Evolutionary conservation across 64 coral and sea anemone genomes (phyloP).

Genomic region (Dendronephthya gigantea): DNA sequence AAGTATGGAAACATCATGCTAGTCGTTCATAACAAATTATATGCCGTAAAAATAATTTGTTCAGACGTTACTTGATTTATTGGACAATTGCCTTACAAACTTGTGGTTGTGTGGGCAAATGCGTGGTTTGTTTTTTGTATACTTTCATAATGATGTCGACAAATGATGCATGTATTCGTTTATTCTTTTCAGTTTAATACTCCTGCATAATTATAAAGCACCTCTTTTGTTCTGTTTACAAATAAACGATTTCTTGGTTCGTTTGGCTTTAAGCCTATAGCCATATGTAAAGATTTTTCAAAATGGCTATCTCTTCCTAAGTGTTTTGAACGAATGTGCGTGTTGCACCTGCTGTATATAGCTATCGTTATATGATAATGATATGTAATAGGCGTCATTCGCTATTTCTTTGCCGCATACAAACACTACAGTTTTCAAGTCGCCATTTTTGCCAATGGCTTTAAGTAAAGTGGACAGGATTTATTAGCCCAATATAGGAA

Average conservation of each 20-base stretch:
- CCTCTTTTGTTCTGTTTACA: background rate
- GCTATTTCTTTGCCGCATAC: background rate
- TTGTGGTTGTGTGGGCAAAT: background rate
- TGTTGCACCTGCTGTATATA: background rate
- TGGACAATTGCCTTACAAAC: background rate
- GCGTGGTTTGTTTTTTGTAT: background rate
- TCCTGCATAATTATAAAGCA: background rate
- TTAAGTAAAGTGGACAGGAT: background rate
- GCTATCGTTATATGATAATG: background rate
- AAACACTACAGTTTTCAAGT: background rate
- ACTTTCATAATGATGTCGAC: background rate
- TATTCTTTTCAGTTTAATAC: background rate
- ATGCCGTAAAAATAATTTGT: too few relatives aligned
- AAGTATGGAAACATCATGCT: too few relatives aligned
- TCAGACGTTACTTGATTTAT: background rate
- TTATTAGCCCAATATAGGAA: background rate
- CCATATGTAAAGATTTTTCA: background rate
- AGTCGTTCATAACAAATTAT: too few relatives aligned
- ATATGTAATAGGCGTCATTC: background rate
- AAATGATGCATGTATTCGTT: background rate
- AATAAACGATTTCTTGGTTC: background rate
- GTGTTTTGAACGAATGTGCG: background rate
- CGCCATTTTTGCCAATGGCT: background rate
- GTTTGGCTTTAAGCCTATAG: background rate
- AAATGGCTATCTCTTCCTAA: background rate